phyloP scores from a whole-genome alignment of 2,888 invertebrate species.

The Periphyllus acericola region DNA sequence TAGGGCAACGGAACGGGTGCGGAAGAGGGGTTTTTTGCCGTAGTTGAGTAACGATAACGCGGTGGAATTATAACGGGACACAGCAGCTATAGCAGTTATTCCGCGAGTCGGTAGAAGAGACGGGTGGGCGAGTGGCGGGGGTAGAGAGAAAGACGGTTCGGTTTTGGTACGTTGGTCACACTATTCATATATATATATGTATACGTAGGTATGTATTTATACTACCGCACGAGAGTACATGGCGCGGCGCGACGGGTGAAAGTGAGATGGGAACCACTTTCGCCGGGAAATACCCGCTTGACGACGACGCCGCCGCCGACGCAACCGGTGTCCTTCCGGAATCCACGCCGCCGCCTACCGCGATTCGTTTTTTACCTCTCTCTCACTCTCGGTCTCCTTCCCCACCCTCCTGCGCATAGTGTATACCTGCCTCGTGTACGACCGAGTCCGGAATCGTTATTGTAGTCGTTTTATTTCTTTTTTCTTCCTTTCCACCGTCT shows the following conservation, averaged over 20 bases:
- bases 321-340: constrained; percentile 60
- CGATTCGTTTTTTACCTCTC: constrained; percentile 9
- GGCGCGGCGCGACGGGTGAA: constrained; percentile 50
- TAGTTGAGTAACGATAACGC: background rate
- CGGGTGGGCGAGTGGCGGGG: background rate
- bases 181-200: background rate
- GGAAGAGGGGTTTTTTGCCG: too few relatives aligned
- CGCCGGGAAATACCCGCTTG: constrained; percentile 57
- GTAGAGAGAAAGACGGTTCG: constrained; percentile 29
- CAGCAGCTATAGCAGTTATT: background rate
- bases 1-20: background rate
- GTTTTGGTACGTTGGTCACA: constrained; percentile 47
- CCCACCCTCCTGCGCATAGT: too few relatives aligned
- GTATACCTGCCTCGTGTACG: background rate
- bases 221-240: background rate
- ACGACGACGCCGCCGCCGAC: constrained; percentile 31
- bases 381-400: background rate
- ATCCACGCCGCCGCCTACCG: constrained; percentile 39
- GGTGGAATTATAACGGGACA: constrained; percentile 40
- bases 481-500: background rate
- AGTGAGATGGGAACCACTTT: constrained; percentile 62
- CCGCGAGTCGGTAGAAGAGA: background rate
- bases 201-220: background rate
- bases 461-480: background rate
- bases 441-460: constrained; percentile 22